phyloP scores from a whole-genome alignment of 2,888 invertebrate genomes.

The Lomographa bimaculata region DNA sequence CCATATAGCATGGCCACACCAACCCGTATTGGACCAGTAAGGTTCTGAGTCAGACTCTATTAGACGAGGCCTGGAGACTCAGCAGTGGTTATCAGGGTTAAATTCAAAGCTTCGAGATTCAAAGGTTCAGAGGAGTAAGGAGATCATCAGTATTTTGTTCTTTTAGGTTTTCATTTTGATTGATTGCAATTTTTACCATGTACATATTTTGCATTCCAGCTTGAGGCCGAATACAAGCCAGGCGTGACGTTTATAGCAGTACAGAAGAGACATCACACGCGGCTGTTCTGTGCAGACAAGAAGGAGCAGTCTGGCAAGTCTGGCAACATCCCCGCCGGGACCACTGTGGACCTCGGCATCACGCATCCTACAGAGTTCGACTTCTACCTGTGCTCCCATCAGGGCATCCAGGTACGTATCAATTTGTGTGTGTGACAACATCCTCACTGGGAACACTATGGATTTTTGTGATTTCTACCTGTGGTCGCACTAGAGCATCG shows the following conservation, averaged over 20 bases:
- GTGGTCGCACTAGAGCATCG: background rate
- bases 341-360: constrained; percentile 99
- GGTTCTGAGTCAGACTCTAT: too few relatives aligned
- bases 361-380: constrained; percentile 99
- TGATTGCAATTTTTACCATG: too few relatives aligned
- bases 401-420: constrained; percentile 94
- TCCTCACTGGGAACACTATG: too few relatives aligned
- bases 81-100: too few relatives aligned
- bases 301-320: constrained; percentile 99
- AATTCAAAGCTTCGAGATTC: too few relatives aligned
- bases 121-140: too few relatives aligned
- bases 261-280: constrained; percentile 99
- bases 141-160: too few relatives aligned
- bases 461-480: too few relatives aligned
- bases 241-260: constrained; percentile 99
- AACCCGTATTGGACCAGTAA: too few relatives aligned
- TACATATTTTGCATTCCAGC: constrained; percentile 80
- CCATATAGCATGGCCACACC: too few relatives aligned
- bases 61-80: too few relatives aligned
- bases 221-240: constrained; percentile 98
- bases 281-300: constrained; percentile 99
- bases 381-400: constrained; percentile 99
- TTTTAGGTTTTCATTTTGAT: too few relatives aligned
- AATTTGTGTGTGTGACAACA: background rate
- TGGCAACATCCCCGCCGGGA: constrained; percentile 99